A percentile compares a stretch with the other conserved stretches of the same genome.
phyloP scores from a whole-genome alignment of 2,797 vertebrate genomes.

The Sardinella longiceps region DNA sequence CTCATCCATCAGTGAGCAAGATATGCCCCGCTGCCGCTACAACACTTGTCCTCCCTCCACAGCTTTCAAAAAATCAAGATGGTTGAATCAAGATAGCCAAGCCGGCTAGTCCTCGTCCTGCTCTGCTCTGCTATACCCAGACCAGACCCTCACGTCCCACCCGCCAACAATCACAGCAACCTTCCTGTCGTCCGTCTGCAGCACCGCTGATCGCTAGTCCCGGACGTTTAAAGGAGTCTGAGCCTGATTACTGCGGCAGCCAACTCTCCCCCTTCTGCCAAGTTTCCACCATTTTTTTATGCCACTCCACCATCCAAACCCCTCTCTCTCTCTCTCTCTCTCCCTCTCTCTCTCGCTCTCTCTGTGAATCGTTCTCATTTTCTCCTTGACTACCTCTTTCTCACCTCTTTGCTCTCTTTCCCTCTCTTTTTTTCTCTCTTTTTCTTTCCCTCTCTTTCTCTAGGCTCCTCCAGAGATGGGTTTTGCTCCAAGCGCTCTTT shows the following conservation, averaged over 20 bases:
- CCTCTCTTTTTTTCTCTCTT: background rate
- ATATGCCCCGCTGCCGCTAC: background rate
- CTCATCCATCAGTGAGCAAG: conserved; percentile 23
- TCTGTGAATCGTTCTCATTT: background rate
- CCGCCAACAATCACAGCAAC: conserved; percentile 33
- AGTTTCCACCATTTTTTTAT: conserved; percentile 45
- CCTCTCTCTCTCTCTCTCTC: conserved; percentile 38
- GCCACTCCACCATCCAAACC: conserved; percentile 55
- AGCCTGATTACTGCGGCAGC: background rate
- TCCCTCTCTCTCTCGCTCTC: too few relatives aligned
- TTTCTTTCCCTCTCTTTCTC: background rate
- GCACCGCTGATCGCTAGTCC: background rate
- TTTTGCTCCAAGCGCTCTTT: background rate
- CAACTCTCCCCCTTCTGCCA: conserved; percentile 34
- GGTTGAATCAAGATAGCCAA: conserved; percentile 30
- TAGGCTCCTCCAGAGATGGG: background rate
- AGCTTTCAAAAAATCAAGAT: conserved; percentile 43
- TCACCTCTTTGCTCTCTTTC: background rate
- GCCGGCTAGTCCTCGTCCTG: background rate
- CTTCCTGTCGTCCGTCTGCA: background rate
- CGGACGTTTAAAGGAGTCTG: background rate
- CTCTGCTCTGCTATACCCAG: background rate
- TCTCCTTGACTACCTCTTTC: conserved; percentile 4
- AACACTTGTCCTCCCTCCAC: conserved; percentile 21
- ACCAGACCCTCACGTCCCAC: background rate